These are phyloP conservation scores for Pantherophis guttatus DNA, from an alignment of 2,113 vertebrate species.

Conservation along the genomic window DNA sequence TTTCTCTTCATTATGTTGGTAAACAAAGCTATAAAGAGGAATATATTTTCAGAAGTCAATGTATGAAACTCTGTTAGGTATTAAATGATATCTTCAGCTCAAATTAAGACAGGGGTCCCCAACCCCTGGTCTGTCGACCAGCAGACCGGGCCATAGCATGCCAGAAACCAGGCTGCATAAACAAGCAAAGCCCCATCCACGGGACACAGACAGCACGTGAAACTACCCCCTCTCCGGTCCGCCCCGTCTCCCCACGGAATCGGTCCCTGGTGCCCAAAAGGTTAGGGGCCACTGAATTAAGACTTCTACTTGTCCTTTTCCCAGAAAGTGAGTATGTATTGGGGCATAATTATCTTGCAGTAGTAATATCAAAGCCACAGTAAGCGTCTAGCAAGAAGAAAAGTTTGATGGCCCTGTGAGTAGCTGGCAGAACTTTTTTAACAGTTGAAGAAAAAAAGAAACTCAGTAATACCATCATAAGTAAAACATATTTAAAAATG, in stretches of 20 bases:
- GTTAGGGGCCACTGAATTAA: too few species aligned
- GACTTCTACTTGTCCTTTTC: too few species aligned
- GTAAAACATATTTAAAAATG: not conserved
- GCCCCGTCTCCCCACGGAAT: too few species aligned
- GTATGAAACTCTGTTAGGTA: not conserved
- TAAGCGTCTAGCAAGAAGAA: not conserved
- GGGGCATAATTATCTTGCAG: not conserved
- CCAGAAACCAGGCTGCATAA: too few species aligned
- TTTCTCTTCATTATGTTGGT: not conserved
- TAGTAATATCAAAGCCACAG: not conserved
- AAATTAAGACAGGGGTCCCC: not conserved
- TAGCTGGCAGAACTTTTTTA: not conserved
- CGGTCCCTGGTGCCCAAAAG: too few species aligned
- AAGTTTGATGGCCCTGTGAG: not conserved
- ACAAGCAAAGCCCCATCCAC: too few species aligned
- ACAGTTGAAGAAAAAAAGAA: not conserved
- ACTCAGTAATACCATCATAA: not conserved
- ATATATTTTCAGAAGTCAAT: not conserved
- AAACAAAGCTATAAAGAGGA: not conserved
- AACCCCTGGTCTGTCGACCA: too few species aligned
- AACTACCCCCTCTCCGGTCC: too few species aligned
- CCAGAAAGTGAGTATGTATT: not conserved
- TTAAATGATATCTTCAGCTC: not conserved
- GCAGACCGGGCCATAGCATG: too few species aligned
- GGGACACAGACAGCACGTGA: too few species aligned